These are phyloP conservation scores for Stegophylla sp. DNA, from an alignment of 2,888 invertebrate genomes.

Conservation along the genomic window DNA sequence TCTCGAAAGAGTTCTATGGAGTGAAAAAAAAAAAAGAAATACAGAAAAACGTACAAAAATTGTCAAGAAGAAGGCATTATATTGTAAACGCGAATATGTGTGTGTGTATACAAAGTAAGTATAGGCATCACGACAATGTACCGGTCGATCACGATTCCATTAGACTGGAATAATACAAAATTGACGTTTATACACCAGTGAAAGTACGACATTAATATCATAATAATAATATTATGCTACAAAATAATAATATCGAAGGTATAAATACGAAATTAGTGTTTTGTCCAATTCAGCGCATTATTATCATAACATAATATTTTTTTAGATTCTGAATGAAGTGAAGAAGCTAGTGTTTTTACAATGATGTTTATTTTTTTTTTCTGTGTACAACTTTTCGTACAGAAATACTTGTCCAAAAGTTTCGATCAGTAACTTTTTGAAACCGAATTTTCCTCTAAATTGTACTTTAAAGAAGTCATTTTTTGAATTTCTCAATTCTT, in stretches of 20 bases:
- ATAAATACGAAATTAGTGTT: neutral
- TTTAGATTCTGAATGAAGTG: neutral
- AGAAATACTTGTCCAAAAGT: too few relatives aligned
- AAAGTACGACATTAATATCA: conserved; percentile 23
- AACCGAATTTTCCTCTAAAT: too few relatives aligned
- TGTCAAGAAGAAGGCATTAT: neutral
- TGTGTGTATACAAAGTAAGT: neutral
- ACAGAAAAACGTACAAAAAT: neutral
- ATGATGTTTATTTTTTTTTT: too few relatives aligned
- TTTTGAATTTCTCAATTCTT: too few relatives aligned
- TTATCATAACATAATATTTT: neutral
- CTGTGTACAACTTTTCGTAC: too few relatives aligned
- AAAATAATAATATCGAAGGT: neutral
- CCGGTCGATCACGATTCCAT: conserved; percentile 56
- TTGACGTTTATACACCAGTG: conserved; percentile 14
- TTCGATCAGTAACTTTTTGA: too few relatives aligned
- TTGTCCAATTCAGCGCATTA: neutral
- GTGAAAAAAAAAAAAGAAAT: neutral
- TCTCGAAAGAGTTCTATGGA: neutral
- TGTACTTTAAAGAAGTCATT: too few relatives aligned
- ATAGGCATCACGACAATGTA: conserved; percentile 36
- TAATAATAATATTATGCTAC: too few relatives aligned
- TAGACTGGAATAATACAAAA: conserved; percentile 35
- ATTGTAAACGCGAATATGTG: neutral
- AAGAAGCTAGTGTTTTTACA: too few relatives aligned